Conservation (phyloP, 2,797 vertebrate genomes). For the Austrolebias charrua region DNA sequence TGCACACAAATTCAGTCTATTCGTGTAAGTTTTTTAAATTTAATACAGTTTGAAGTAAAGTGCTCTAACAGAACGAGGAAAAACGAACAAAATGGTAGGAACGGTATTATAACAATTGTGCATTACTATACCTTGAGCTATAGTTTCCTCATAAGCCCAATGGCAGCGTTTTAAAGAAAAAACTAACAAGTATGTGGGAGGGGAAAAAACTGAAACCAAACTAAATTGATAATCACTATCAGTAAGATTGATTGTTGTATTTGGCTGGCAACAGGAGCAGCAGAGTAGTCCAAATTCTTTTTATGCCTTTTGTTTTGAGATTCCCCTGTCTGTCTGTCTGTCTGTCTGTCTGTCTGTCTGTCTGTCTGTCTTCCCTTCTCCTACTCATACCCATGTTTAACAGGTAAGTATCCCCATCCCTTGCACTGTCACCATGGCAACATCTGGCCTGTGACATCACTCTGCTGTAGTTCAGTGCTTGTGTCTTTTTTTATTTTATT, state of each 20-base stretch:
- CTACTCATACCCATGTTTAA: slow-evolving; percentile 72
- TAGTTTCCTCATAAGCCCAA: slow-evolving; percentile 84
- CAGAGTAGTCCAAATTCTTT: slow-evolving; percentile 81
- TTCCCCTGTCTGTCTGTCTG: slow-evolving; percentile 71
- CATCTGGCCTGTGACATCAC: slow-evolving; percentile 94
- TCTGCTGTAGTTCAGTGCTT: slow-evolving; percentile 99
- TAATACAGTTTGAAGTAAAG: neutral
- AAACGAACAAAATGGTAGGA: neutral
- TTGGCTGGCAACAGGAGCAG: slow-evolving; percentile 81
- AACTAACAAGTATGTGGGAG: slow-evolving; percentile 37
- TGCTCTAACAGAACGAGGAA: neutral
- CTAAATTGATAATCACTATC: slow-evolving; percentile 74
- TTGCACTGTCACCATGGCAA: slow-evolving; percentile 94
- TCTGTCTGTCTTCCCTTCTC: slow-evolving; percentile 44
- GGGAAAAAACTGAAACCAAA: slow-evolving; percentile 78
- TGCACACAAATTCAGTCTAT: neutral
- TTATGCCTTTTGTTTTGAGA: slow-evolving; percentile 78
- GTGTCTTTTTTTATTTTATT: slow-evolving; percentile 87
- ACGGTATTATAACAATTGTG: neutral
- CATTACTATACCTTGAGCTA: slow-evolving; percentile 20
- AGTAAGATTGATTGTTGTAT: slow-evolving; percentile 71
- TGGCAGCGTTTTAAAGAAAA: slow-evolving; percentile 75
- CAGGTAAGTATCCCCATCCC: slow-evolving; percentile 92
- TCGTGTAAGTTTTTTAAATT: neutral
- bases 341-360: slow-evolving; percentile 70